phyloP scores from a whole-genome alignment of 2,797 vertebrate genomes.

The Rostrhamus sociabilis region DNA sequence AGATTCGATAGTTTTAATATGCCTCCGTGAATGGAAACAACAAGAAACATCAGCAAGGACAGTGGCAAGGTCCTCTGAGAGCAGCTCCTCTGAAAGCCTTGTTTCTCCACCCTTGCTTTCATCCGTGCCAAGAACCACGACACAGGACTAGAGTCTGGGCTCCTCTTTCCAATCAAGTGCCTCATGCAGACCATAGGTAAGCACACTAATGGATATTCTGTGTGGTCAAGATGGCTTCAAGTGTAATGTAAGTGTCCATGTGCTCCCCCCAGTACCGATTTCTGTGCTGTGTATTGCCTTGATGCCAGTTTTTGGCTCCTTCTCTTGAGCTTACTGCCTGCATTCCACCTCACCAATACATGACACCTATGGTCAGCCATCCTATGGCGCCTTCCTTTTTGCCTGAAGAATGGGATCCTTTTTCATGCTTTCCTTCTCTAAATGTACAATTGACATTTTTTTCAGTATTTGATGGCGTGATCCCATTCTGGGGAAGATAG shows the following conservation, averaged over 20 bases:
- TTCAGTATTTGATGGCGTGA: not conserved
- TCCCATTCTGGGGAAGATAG: not conserved
- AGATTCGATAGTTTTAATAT: not conserved
- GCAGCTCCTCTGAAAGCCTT: not conserved
- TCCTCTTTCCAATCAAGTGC: not conserved
- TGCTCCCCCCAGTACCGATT: not conserved
- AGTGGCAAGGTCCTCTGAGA: not conserved
- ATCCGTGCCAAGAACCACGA: not conserved
- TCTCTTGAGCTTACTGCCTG: not conserved
- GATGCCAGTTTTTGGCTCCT: not conserved
- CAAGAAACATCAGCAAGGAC: not conserved
- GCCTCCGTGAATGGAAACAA: not conserved
- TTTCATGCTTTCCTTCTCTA: not conserved
- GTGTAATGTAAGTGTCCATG: not conserved
- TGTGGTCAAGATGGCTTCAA: not conserved
- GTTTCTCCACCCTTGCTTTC: not conserved
- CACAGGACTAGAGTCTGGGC: not conserved
- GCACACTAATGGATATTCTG: not conserved
- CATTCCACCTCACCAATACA: not conserved
- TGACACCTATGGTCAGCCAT: not conserved
- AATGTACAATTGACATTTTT: not conserved
- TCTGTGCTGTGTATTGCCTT: not conserved
- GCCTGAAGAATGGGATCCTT: not conserved
- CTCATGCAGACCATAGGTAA: not conserved
- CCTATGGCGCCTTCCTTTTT: not conserved